Evolutionary conservation across 2,888 invertebrate species (phyloP).

Genomic region (Tridacna crocea): DNA sequence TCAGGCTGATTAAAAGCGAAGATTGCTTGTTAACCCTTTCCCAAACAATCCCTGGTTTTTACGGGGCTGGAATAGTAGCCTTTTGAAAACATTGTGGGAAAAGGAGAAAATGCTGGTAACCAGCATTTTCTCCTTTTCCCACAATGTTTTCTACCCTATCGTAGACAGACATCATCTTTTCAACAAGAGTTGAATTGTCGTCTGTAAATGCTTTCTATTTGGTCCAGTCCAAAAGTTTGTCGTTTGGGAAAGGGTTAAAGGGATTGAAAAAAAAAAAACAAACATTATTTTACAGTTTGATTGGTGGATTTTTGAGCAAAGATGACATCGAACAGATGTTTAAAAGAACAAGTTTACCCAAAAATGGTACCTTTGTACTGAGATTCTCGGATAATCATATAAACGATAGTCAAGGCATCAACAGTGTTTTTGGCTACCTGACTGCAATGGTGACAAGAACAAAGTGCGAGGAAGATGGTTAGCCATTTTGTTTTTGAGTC

Average conservation of each 20-base stretch:
- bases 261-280: too few relatives aligned
- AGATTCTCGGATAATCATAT: conserved; percentile 59
- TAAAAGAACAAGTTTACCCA: not conserved
- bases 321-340: conserved; percentile 43
- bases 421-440: conserved; percentile 53
- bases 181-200: too few relatives aligned
- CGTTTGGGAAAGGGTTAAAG: too few relatives aligned
- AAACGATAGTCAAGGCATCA: conserved; percentile 55
- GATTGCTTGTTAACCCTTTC: too few relatives aligned
- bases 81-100: conserved; percentile 1
- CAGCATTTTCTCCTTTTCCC: too few relatives aligned
- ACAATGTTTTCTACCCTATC: too few relatives aligned
- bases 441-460: conserved; percentile 40
- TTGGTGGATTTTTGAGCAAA: conserved; percentile 53
- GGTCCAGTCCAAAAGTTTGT: too few relatives aligned
- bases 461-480: conserved; percentile 29
- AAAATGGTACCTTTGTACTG: conserved; percentile 46
- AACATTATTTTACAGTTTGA: conserved; percentile 44
- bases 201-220: too few relatives aligned
- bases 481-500: not conserved
- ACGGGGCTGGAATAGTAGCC: too few relatives aligned
- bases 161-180: too few relatives aligned
- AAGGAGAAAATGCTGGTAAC: not conserved
- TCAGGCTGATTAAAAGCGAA: too few relatives aligned
- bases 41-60: too few relatives aligned